phyloP scores from a whole-genome alignment of 1,140 invertebrate species.

The Spodoptera litura region DNA sequence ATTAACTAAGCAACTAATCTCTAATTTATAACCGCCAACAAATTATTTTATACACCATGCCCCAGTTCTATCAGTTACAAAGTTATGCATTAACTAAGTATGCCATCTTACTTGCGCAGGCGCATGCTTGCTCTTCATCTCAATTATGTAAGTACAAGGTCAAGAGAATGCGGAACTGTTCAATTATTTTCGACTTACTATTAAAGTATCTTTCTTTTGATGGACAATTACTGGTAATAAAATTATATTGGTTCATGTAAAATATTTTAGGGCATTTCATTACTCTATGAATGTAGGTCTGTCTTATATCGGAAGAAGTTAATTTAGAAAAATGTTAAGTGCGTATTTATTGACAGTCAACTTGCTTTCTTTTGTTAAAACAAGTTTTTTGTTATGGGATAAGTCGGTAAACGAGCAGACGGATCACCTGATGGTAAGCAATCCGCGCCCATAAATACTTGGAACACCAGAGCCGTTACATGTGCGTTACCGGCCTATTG shows the following conservation, averaged over 20 bases:
- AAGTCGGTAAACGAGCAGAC: too few relatives aligned
- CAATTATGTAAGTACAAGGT: slow-evolving; percentile 37
- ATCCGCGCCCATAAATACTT: too few relatives aligned
- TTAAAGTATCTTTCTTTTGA: slow-evolving; percentile 12
- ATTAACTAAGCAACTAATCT: not conserved
- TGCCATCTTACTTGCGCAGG: slow-evolving; percentile 21
- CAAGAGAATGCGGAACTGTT: slow-evolving; percentile 34
- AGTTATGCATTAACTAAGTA: slow-evolving; percentile 2
- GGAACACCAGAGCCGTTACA: too few relatives aligned
- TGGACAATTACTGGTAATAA: slow-evolving; percentile 11
- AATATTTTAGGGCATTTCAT: not conserved
- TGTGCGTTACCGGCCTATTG: too few relatives aligned
- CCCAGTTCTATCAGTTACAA: slow-evolving; percentile 6
- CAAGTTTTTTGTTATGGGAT: too few relatives aligned
- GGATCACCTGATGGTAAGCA: too few relatives aligned
- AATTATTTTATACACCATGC: slow-evolving; percentile 10
- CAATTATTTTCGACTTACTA: slow-evolving; percentile 39
- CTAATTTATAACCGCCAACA: not conserved
- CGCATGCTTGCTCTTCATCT: slow-evolving; percentile 13
- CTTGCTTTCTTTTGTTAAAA: too few relatives aligned
- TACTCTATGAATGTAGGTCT: not conserved
- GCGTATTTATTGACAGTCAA: too few relatives aligned
- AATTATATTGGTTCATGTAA: slow-evolving; percentile 3
- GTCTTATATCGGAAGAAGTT: not conserved
- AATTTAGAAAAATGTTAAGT: too few relatives aligned